A percentile compares a stretch with the other conserved stretches of the same genome.
Evolutionary conservation across 1,140 invertebrate species (phyloP).

Genomic region (Danaus plexippus): DNA sequence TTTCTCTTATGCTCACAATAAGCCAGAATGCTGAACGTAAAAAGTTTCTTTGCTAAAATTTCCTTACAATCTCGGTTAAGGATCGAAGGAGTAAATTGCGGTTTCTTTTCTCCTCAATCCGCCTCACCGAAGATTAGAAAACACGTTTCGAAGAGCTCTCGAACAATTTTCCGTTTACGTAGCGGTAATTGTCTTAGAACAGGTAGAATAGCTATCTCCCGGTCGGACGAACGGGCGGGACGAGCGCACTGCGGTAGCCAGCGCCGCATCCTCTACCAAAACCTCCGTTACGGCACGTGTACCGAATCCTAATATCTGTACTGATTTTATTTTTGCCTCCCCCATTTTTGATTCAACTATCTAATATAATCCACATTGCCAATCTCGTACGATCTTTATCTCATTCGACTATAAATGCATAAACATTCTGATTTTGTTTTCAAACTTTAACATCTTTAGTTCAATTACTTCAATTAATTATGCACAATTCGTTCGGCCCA

Average conservation of each 20-base stretch:
- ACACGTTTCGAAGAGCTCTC: constrained; percentile 55
- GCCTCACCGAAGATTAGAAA: constrained; percentile 50
- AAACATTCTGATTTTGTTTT: constrained; percentile 28
- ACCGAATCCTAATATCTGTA: constrained; percentile 62
- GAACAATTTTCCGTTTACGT: constrained; percentile 65
- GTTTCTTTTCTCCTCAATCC: constrained; percentile 35
- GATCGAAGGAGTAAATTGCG: constrained; percentile 21
- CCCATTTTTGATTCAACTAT: constrained; percentile 61
- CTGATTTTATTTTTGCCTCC: constrained; percentile 67
- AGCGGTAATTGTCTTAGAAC: constrained; percentile 64
- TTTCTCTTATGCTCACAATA: background rate
- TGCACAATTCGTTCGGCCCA: constrained; percentile 51
- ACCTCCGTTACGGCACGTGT: constrained; percentile 58
- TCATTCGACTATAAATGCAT: constrained; percentile 14
- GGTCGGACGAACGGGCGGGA: constrained; percentile 37
- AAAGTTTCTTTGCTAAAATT: background rate
- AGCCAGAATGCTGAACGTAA: background rate
- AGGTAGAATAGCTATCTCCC: constrained; percentile 40
- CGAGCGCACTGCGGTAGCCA: constrained; percentile 53
- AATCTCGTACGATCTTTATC: constrained; percentile 14
- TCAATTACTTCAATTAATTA: constrained; percentile 39
- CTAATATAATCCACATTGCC: constrained; percentile 37
- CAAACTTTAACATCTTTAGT: constrained; percentile 13
- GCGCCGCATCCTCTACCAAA: constrained; percentile 45
- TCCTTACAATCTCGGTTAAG: constrained; percentile 14